Percentiles rank a stretch among this genome's conserved stretches.
Conservation (phyloP, 2,888 invertebrate genomes). For the Ecdyonurus torrentis region DNA sequence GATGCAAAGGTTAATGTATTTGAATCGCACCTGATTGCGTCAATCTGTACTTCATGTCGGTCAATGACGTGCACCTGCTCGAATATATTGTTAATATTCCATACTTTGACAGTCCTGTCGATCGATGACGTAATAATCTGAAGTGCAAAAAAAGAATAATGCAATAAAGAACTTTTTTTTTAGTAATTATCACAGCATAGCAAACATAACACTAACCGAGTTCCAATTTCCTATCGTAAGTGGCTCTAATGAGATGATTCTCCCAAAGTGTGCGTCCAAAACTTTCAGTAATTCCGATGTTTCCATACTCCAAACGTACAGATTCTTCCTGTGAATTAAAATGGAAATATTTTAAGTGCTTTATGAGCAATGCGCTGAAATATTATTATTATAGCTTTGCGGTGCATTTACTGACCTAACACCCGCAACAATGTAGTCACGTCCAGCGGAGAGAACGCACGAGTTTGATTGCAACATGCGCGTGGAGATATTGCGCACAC, state of each 20-base stretch:
- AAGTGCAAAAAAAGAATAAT: slow-evolving; percentile 2
- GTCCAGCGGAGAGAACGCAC: slow-evolving; percentile 77
- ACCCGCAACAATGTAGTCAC: slow-evolving; percentile 87
- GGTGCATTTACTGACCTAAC: slow-evolving; percentile 42
- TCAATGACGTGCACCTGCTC: slow-evolving; percentile 95
- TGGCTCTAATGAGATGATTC: slow-evolving; percentile 83
- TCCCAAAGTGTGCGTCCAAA: slow-evolving; percentile 90
- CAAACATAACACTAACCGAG: slow-evolving; percentile 25
- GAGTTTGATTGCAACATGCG: slow-evolving; percentile 82
- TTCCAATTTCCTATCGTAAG: slow-evolving; percentile 81
- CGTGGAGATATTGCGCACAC: slow-evolving; percentile 83
- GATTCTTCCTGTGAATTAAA: slow-evolving; percentile 60
- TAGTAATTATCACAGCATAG: background rate
- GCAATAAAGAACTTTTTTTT: background rate
- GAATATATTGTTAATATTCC: slow-evolving; percentile 98
- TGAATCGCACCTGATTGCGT: slow-evolving; percentile 55
- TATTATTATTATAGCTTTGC: background rate
- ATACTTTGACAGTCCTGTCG: slow-evolving; percentile 93
- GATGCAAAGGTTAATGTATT: background rate
- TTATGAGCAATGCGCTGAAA: no score
- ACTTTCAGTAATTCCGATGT: slow-evolving; percentile 72
- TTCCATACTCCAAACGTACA: slow-evolving; percentile 86
- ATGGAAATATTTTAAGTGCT: no score
- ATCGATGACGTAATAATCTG: slow-evolving; percentile 90
- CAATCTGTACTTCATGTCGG: slow-evolving; percentile 86